Conservation (phyloP, 2,888 invertebrate genomes). For the Dascillus cervinus region DNA sequence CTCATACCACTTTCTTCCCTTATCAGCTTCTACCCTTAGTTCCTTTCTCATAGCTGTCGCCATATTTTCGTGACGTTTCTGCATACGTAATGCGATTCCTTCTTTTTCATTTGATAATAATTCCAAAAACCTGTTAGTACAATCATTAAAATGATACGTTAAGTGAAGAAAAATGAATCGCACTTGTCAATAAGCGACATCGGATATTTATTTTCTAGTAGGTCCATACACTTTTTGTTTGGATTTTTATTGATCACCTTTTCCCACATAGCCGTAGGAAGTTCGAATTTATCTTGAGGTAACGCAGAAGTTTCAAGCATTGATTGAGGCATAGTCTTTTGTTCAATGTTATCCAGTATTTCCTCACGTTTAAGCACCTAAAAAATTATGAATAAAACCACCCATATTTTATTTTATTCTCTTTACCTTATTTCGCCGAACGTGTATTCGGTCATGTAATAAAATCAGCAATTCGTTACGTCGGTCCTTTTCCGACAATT, state of each 20-base stretch:
- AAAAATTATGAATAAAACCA: background rate
- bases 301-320: conserved; percentile 32
- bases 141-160: too few species aligned
- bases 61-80: conserved; percentile 36
- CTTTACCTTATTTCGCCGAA: conserved; percentile 26
- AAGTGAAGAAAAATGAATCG: conserved; percentile 6
- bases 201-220: conserved; percentile 32
- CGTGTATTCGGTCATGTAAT: conserved; percentile 31
- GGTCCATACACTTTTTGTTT: conserved; percentile 28
- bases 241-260: conserved; percentile 38
- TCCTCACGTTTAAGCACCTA: conserved; percentile 35
- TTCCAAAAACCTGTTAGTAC: conserved; percentile 29
- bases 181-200: conserved; percentile 32
- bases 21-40: conserved; percentile 34
- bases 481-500: conserved; percentile 26
- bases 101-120: conserved; percentile 35
- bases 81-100: conserved; percentile 35
- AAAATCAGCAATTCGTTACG: conserved; percentile 31
- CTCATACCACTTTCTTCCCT: conserved; percentile 28
- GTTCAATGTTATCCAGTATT: conserved; percentile 35
- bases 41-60: conserved; percentile 39
- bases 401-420: background rate
- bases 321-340: conserved; percentile 28
- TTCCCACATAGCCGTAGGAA: conserved; percentile 39
- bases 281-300: conserved; percentile 29